These are phyloP conservation scores for Xestia ashworthii DNA, from an alignment of 2,888 invertebrate species.

Conservation along the genomic window DNA sequence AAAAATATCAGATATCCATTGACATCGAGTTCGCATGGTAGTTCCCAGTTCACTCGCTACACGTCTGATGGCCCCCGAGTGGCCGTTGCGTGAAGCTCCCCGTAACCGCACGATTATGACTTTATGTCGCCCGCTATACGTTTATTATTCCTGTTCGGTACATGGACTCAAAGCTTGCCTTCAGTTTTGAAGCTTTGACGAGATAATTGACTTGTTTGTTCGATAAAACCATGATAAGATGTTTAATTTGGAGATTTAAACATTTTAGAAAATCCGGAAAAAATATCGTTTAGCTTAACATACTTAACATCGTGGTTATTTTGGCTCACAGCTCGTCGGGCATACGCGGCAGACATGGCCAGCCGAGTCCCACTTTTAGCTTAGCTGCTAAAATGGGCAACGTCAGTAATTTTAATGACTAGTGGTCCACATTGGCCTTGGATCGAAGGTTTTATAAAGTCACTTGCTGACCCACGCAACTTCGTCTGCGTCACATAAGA, in stretches of 20 bases:
- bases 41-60: background rate
- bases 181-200: background rate
- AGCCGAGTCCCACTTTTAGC: too few species aligned
- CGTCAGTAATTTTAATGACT: too few species aligned
- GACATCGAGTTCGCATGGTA: conserved; percentile 44
- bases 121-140: conserved; percentile 61
- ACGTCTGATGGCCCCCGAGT: conserved; percentile 48
- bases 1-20: too few species aligned
- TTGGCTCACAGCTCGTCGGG: too few species aligned
- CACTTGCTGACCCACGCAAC: too few species aligned
- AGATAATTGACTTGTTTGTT: background rate
- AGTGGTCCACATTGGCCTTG: too few species aligned
- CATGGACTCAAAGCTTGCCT: background rate
- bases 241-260: background rate
- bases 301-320: too few species aligned
- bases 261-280: background rate
- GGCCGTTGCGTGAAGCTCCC: conserved; percentile 45
- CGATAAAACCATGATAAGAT: background rate
- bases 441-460: too few species aligned
- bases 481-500: too few species aligned
- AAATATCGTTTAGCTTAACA: background rate
- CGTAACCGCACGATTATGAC: conserved; percentile 61
- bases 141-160: conserved; percentile 39
- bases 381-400: too few species aligned
- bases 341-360: too few species aligned